A percentile compares a stretch with the other conserved stretches of the same genome.
Conservation (phyloP, 2,888 invertebrate genomes). For the Morpho helenor region DNA sequence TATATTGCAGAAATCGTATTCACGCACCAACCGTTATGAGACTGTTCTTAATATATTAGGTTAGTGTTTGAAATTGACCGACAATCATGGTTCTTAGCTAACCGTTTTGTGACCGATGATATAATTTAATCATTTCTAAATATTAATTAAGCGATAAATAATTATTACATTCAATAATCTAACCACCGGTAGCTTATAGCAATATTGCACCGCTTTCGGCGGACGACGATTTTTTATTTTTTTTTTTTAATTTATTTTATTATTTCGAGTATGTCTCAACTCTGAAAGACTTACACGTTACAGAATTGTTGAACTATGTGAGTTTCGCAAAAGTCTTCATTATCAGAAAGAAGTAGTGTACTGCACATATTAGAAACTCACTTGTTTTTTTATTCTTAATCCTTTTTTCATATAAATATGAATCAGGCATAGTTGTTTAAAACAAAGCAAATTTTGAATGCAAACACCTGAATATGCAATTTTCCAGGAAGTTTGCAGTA, state of each 20-base stretch:
- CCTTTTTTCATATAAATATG: no score
- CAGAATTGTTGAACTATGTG: no score
- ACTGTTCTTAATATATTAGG: conserved; percentile 29
- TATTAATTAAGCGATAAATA: not conserved
- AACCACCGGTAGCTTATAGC: not conserved
- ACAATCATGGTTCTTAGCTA: conserved; percentile 17
- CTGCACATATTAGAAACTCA: no score
- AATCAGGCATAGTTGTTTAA: not conserved
- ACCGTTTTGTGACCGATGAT: conserved; percentile 12
- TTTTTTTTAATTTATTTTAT: not conserved
- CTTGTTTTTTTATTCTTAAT: no score
- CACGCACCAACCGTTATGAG: conserved; percentile 26
- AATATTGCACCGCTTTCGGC: not conserved
- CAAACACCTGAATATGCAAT: conserved; percentile 12
- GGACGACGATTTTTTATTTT: not conserved
- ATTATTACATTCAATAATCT: not conserved
- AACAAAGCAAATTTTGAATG: not conserved
- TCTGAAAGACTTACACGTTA: no score
- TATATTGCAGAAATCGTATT: not conserved
- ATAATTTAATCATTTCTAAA: conserved; percentile 6
- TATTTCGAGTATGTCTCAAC: no score
- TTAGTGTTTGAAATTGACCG: conserved; percentile 31
- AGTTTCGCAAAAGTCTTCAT: no score
- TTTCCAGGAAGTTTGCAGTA: conserved; percentile 19
- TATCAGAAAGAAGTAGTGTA: no score